Base-by-base conservation (phyloP, 2,797 vertebrate genomes). In the Manis crassicaudata region DNA sequence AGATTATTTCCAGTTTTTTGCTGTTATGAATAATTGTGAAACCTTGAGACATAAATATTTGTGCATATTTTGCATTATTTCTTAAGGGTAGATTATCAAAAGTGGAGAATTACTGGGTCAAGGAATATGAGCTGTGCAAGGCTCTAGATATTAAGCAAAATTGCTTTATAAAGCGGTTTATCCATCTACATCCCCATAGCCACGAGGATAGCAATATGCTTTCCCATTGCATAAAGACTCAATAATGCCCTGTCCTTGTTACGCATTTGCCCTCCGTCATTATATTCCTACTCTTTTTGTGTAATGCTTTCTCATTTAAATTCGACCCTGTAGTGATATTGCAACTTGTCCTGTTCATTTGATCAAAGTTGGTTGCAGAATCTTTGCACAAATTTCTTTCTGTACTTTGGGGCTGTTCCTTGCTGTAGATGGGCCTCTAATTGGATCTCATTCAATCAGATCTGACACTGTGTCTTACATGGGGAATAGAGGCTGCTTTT, bases 121-220 rank as follows among this genome's bases (percentile, higher is more conserved):
- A 80, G 56, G 73, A 72, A 4, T 23, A n/a, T 2, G 29, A 96
- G 58, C 62, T 46, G 27, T 7, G 7, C 1, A 4, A 32, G 62
- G 35, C 77, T 77, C 43, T 35, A 1, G 9, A 6, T 11, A 11
- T 1, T 4, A 5, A 21, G 50, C 23, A 3, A 12, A 58, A 54
- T 13, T 18, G 56, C 70, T 84, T 37, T 52, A 20, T 50, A 2
- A 62, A 43, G 21, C 11, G 23, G 1, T 67, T n/a, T 10, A 6
- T 25, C 63, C 7, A 3, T 37, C 6, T 5, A 3, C 1, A 12
- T 16, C 62, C 54, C 76, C 35, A 6, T 0, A 60, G 40, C 54
- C 18, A 0, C 9, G 21, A 5, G 1, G 11, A 13, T 3, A 1
- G 58, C 25, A 3, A 0, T 16, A 8, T 16, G 50, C 27, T 32